These are phyloP conservation scores for Pogona vitticeps DNA, from an alignment of 2,113 vertebrate genomes.

Conservation along the genomic window DNA sequence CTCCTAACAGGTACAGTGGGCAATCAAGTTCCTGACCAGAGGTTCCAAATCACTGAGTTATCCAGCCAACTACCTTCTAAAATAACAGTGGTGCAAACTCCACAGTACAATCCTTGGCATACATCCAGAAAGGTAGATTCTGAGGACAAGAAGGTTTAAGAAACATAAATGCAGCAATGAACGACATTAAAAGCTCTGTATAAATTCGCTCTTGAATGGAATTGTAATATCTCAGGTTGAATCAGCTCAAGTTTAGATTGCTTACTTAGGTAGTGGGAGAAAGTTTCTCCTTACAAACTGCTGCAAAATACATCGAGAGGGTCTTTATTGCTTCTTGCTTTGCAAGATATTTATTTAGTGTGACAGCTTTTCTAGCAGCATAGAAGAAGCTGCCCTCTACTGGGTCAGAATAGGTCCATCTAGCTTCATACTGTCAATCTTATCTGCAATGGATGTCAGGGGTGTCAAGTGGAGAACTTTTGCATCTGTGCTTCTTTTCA, in stretches of 20 bases:
- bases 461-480: background rate
- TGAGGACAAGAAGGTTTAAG: too few relatives aligned
- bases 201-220: too few relatives aligned
- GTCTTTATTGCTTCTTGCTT: background rate
- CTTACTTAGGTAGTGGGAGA: background rate
- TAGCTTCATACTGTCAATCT: background rate
- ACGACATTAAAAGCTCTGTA: too few relatives aligned
- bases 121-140: too few relatives aligned
- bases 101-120: too few relatives aligned
- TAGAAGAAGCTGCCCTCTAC: background rate
- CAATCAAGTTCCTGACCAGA: too few relatives aligned
- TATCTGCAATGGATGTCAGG: background rate
- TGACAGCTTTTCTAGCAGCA: background rate
- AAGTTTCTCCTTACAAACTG: background rate
- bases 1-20: too few relatives aligned
- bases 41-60: too few relatives aligned
- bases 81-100: too few relatives aligned
- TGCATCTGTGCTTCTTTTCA: too few relatives aligned
- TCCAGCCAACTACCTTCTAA: too few relatives aligned
- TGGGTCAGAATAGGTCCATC: background rate
- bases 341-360: background rate
- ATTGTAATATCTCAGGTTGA: background rate
- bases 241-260: background rate
- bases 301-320: background rate
- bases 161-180: too few relatives aligned